A percentile compares a stretch with the other conserved stretches of the same genome.
Conservation (phyloP, 2,888 invertebrate species). For the Thereva nobilitata region DNA sequence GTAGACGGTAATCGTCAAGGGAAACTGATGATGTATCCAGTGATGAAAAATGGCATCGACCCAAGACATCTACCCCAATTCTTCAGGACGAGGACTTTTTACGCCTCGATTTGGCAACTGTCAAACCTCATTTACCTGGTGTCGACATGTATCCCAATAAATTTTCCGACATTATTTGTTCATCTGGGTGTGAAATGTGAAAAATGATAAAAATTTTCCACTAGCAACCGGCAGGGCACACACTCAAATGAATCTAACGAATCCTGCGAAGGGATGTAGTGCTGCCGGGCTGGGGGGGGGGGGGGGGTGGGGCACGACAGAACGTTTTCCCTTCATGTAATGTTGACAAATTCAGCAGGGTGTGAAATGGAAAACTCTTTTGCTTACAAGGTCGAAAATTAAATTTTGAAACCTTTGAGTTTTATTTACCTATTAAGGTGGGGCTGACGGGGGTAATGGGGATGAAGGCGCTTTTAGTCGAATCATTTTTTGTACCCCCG, state of each 20-base stretch:
- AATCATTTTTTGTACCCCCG: too few relatives aligned
- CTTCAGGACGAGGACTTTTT: background rate
- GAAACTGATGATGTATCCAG: too few relatives aligned
- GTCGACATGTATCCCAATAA: conserved; percentile 37
- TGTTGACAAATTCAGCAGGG: conserved; percentile 39
- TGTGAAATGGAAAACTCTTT: conserved; percentile 39
- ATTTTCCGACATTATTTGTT: conserved; percentile 41
- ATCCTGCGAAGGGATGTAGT: conserved; percentile 9
- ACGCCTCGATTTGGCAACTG: conserved; percentile 31
- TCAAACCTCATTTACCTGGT: conserved; percentile 36
- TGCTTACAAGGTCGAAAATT: conserved; percentile 31
- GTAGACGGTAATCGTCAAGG: background rate
- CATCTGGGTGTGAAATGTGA: conserved; percentile 41
- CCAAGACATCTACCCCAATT: background rate
- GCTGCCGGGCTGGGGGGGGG: too few relatives aligned
- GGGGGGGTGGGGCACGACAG: background rate
- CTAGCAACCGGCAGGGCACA: conserved; percentile 24
- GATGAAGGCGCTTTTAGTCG: too few relatives aligned
- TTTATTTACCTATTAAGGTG: conserved; percentile 19
- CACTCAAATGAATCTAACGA: conserved; percentile 31
- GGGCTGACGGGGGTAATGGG: too few relatives aligned
- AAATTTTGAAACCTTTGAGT: conserved; percentile 21
- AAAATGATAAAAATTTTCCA: conserved; percentile 41
- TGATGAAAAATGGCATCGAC: background rate
- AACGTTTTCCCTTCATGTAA: conserved; percentile 19